A percentile compares a stretch with the other conserved stretches of the same genome.
These are phyloP conservation scores for Calosoma granatense DNA, from an alignment of 1,140 invertebrate species.

Conservation along the genomic window DNA sequence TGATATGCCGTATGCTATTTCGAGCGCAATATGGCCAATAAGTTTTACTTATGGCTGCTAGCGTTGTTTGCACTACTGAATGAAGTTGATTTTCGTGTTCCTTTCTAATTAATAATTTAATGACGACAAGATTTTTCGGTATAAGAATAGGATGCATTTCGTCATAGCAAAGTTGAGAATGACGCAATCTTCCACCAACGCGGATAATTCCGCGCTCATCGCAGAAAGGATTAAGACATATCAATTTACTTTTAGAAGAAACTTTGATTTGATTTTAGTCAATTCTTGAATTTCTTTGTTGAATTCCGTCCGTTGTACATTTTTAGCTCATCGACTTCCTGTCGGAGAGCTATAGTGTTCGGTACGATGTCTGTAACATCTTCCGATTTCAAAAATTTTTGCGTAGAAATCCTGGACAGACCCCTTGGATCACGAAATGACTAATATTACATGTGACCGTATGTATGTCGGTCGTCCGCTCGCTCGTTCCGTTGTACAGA, in stretches of 20 bases:
- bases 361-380: no score
- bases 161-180: neutral
- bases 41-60: neutral
- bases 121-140: neutral
- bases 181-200: neutral
- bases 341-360: no score
- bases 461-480: no score
- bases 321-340: no score
- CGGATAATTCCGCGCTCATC: neutral
- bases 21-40: neutral
- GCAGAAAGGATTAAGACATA: neutral
- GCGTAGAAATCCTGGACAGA: no score
- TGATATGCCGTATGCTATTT: neutral
- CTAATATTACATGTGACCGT: no score
- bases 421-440: no score
- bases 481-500: no score
- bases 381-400: no score
- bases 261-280: conserved; percentile 1
- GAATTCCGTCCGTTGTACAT: no score
- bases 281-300: no score
- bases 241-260: neutral
- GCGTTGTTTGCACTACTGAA: neutral
- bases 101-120: neutral
- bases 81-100: neutral
- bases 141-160: neutral